Evolutionary conservation across 2,888 invertebrate genomes (phyloP).

Genomic region (Sminthurinus aureus): DNA sequence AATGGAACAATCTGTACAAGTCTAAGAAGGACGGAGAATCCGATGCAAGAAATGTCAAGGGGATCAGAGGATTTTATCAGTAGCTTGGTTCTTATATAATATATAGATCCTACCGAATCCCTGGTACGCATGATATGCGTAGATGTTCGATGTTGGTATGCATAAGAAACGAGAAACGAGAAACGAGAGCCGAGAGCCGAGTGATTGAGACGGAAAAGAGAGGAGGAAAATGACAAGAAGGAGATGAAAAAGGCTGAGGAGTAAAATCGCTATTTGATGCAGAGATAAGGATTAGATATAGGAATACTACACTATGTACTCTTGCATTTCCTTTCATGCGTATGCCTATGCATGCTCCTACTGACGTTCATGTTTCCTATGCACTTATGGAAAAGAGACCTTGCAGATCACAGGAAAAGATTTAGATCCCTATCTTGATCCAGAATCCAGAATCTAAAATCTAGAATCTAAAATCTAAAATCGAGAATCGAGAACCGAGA

Average conservation of each 20-base stretch:
- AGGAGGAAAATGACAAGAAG: background rate
- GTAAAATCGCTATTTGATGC: conserved; percentile 40
- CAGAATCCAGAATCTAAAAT: background rate
- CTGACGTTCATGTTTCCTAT: too few relatives aligned
- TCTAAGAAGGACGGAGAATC: too few relatives aligned
- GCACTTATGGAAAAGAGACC: background rate
- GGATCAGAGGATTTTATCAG: too few relatives aligned
- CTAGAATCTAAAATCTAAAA: background rate
- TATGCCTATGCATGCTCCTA: too few relatives aligned
- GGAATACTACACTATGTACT: conserved; percentile 31
- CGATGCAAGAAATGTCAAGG: too few relatives aligned
- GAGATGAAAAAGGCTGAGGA: background rate
- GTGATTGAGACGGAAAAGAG: background rate
- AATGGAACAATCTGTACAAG: too few relatives aligned
- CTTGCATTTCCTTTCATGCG: too few relatives aligned
- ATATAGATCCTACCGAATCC: too few relatives aligned
- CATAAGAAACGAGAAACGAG: too few relatives aligned
- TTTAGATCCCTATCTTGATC: background rate
- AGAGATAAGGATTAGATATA: conserved; percentile 43
- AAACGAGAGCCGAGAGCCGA: background rate
- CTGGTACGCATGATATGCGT: too few relatives aligned
- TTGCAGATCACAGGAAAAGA: conserved; percentile 2
- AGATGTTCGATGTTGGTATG: too few relatives aligned
- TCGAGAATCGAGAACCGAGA: background rate
- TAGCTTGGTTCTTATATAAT: too few relatives aligned